Percentiles rank a stretch among this genome's conserved stretches.
Conservation (phyloP, 2,113 vertebrate species). For the Chloebia gouldiae region DNA sequence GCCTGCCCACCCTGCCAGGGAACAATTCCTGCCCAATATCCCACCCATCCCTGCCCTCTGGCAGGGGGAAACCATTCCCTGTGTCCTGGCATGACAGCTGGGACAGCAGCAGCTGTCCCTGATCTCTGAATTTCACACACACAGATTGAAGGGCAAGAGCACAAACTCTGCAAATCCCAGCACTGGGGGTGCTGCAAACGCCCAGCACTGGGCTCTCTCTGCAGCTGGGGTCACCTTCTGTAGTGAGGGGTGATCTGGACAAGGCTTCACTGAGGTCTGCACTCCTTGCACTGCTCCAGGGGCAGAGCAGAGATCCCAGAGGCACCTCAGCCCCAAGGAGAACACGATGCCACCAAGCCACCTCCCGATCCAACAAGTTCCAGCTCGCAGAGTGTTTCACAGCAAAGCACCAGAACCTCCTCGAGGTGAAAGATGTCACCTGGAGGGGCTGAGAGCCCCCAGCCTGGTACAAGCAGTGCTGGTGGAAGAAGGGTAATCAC, state of each 20-base stretch:
- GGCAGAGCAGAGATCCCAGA: background rate
- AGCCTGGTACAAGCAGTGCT: background rate
- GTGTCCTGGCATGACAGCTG: background rate
- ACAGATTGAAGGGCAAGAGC: background rate
- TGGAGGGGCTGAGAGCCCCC: background rate
- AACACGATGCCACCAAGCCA: accelerated
- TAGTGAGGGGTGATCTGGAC: background rate
- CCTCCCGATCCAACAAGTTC: background rate
- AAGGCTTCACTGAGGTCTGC: accelerated
- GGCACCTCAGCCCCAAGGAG: background rate
- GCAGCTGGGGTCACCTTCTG: background rate
- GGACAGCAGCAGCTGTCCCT: background rate
- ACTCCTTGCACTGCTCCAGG: accelerated
- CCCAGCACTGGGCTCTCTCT: background rate
- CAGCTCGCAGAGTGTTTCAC: background rate
- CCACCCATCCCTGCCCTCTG: accelerated
- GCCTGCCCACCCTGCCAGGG: background rate
- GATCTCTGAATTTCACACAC: background rate
- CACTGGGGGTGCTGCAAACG: background rate
- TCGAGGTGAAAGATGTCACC: background rate
- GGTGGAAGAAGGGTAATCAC: slow-evolving; percentile 37
- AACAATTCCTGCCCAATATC: background rate
- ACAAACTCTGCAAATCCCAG: background rate
- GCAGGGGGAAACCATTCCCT: background rate
- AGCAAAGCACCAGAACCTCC: background rate